Percentiles rank a stretch among this genome's conserved stretches.
Conservation (phyloP, 1,140 invertebrate species). For the Drosophila elegans region DNA sequence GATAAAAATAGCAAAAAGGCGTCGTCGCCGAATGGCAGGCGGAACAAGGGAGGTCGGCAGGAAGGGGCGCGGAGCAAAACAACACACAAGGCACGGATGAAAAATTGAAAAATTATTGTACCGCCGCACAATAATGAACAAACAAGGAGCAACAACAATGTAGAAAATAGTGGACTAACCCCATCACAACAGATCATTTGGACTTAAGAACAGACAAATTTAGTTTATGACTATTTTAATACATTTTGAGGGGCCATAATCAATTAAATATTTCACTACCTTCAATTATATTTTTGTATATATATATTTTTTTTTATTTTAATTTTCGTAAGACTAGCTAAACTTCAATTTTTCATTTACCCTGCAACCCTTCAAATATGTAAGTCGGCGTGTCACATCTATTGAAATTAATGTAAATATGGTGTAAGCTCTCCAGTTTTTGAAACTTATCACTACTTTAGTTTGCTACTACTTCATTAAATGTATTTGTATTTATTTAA, state of each 20-base stretch:
- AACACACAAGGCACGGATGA: conserved; percentile 44
- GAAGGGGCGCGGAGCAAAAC: conserved; percentile 22
- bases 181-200: conserved; percentile 55
- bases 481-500: no score
- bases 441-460: background rate
- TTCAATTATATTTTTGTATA: no score
- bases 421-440: conserved; percentile 4
- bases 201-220: conserved; percentile 17
- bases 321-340: background rate
- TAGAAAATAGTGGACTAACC: conserved; percentile 13
- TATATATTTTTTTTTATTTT: background rate
- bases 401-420: conserved; percentile 13
- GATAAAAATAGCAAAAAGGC: conserved; percentile 66
- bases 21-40: conserved; percentile 28
- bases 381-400: conserved; percentile 1
- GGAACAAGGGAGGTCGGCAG: background rate
- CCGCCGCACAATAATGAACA: conserved; percentile 44
- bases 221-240: conserved; percentile 32
- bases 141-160: conserved; percentile 39
- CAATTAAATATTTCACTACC: conserved; percentile 6
- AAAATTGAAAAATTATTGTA: conserved; percentile 77
- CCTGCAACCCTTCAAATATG: conserved; percentile 1
- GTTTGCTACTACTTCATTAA: no score
- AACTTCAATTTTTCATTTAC: background rate
- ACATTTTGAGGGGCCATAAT: conserved; percentile 19